Base-by-base conservation (phyloP, 2,797 vertebrate genomes). In the Anisognathus igniventris region DNA sequence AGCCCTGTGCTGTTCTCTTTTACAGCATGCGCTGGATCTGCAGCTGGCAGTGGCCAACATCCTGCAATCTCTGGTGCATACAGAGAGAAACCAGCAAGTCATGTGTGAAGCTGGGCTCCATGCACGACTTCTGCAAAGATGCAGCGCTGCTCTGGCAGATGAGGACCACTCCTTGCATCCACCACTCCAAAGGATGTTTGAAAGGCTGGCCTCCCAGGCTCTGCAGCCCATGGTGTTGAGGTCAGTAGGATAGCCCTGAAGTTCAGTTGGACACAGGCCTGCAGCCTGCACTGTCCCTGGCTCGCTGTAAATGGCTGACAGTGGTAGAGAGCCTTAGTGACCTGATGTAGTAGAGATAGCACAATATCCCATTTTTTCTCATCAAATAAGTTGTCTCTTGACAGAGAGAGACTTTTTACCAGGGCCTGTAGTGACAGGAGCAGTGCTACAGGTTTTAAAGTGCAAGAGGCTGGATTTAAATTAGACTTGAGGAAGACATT, bases 81-180 rank as follows among this genome's bases (percentile, higher is more conserved):
- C 98, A 1, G 99, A 99, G 96, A 98, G 99, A 93, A 99, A 99
- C 97, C 99, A 99, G 97, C 99, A 99, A 96, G 98, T 99, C 20
- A 97, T 99, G 98, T 99, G 99, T 33, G 99, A 99, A 94, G 98
- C 98, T 0, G 98, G 98, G 47, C 98, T 99, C 79, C 99, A 99
- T 7, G 99, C 99, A 35, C 98, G 99, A 5, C 98, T 99, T 60
- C 93, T 99, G n/a, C 99, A 99, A 97, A 98, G 99, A 72, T 99
- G 99, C 92, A 98, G 99, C 0, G 98, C 99, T 25, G 99, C 99
- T 4, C 98, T 99, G 90, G 98, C 98, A 2, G 99, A 99, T 1
- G 99, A 99, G 95, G 99, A 99, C 97, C 99, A 99, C 76, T 98
- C 98, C 0, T 98, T 99, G 61, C 99, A 99, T 94, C 99, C 99